Evolutionary conservation across 2,113 vertebrate genomes (phyloP).

Genomic region (Takifugu flavidus): DNA sequence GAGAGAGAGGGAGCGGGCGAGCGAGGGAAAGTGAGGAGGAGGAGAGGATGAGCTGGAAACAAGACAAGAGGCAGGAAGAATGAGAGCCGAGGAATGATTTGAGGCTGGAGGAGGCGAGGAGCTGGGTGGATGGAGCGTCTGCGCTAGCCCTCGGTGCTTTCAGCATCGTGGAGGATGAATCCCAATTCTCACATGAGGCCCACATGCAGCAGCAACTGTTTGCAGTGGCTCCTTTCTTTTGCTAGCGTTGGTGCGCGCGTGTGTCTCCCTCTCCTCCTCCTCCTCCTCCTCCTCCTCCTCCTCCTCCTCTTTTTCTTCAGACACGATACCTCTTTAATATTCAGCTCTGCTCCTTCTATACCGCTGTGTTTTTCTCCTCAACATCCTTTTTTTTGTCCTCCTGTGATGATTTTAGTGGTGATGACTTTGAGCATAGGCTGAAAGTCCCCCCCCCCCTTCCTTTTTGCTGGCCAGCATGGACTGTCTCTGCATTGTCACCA

Average conservation of each 20-base stretch:
- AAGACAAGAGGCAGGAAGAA: conserved; percentile 33
- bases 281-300: conserved; percentile 19
- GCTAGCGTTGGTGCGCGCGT: background rate
- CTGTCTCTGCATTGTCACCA: conserved; percentile 97
- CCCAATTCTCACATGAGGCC: conserved; percentile 43
- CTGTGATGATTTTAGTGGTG: conserved; percentile 70
- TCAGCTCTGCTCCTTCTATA: conserved; percentile 62
- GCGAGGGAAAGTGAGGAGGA: conserved; percentile 1
- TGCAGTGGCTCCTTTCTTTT: conserved; percentile 39
- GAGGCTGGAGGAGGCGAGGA: conserved; percentile 36
- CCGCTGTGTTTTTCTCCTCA: conserved; percentile 34
- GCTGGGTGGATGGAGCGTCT: conserved; percentile 71
- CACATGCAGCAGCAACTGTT: conserved; percentile 53
- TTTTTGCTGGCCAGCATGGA: conserved; percentile 80
- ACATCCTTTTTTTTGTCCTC: conserved; percentile 26
- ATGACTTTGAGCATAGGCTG: conserved; percentile 78
- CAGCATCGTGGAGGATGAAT: conserved; percentile 80
- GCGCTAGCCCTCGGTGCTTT: conserved; percentile 77
- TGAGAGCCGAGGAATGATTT: conserved; percentile 41
- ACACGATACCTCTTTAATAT: conserved; percentile 28
- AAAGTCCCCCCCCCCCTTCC: conserved; percentile 60
- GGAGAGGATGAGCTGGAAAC: conserved; percentile 15
- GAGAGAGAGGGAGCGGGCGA: conserved; percentile 8
- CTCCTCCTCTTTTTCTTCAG: conserved; percentile 24
- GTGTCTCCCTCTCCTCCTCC: conserved; percentile 20